Evolutionary conservation across 2,888 invertebrate species (phyloP).

Genomic region (Diploptera punctata): DNA sequence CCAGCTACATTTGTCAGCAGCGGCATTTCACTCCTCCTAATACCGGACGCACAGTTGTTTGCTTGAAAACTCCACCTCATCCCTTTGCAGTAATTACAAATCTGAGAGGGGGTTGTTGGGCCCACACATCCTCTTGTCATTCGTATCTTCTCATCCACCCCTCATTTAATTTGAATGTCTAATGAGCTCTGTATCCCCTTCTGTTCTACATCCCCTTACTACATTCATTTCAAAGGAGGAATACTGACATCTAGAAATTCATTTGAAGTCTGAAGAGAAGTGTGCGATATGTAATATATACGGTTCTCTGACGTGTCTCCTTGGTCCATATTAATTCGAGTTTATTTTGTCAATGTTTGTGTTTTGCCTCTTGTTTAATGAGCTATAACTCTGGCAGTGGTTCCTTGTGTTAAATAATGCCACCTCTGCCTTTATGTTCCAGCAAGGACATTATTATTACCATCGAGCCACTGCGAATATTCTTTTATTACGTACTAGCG

Average conservation of each 20-base stretch:
- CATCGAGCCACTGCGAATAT: too few relatives aligned
- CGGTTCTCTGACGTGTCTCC: too few relatives aligned
- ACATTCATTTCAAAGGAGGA: neutral
- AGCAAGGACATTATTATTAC: too few relatives aligned
- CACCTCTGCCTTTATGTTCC: too few relatives aligned
- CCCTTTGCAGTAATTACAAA: slow-evolving; percentile 14
- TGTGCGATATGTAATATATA: too few relatives aligned
- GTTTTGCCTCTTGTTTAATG: too few relatives aligned
- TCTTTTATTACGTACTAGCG: too few relatives aligned
- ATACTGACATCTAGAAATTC: slow-evolving; percentile 5
- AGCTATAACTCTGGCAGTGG: too few relatives aligned
- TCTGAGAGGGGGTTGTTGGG: neutral
- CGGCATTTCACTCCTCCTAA: neutral
- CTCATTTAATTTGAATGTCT: slow-evolving; percentile 22
- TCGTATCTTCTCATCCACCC: neutral
- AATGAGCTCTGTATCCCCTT: slow-evolving; percentile 25
- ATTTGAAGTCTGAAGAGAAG: neutral
- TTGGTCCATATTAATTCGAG: too few relatives aligned
- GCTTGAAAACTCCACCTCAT: neutral
- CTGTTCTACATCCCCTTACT: slow-evolving; percentile 1
- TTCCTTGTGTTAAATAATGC: too few relatives aligned
- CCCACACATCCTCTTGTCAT: neutral
- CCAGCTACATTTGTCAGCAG: neutral
- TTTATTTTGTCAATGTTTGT: too few relatives aligned
- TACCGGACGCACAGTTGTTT: neutral